phyloP scores from a whole-genome alignment of 2,797 vertebrate genomes.

The Spinus pinus region DNA sequence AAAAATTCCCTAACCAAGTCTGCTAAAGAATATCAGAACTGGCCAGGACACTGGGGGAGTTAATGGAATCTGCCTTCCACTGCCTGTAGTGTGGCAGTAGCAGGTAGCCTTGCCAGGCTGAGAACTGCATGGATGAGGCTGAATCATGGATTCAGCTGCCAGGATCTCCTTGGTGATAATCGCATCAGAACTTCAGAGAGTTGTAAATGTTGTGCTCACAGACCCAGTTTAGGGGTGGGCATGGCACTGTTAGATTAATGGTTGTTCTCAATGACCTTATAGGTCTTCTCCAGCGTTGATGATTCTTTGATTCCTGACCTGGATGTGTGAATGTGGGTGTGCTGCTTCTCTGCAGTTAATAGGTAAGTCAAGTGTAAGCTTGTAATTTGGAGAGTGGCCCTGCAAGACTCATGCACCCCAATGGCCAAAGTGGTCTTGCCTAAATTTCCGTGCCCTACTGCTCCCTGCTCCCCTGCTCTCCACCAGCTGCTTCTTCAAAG shows the following conservation, averaged over 20 bases:
- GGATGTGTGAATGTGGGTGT: background rate
- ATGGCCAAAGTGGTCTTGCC: fast-evolving
- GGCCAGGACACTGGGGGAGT: background rate
- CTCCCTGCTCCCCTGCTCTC: background rate
- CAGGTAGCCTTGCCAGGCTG: background rate
- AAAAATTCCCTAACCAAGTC: background rate
- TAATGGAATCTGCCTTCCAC: background rate
- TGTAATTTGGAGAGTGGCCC: background rate
- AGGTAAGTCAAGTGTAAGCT: background rate
- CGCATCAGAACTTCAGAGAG: background rate
- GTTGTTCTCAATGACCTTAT: fast-evolving
- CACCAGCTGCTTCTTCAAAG: background rate
- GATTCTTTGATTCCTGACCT: background rate
- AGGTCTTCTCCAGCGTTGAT: fast-evolving
- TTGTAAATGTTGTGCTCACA: too few relatives aligned
- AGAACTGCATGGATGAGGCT: background rate
- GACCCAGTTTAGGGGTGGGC: fast-evolving
- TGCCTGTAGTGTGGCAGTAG: background rate
- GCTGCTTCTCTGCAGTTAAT: background rate
- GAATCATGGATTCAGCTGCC: background rate
- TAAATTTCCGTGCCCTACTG: background rate
- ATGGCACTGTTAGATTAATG: background rate
- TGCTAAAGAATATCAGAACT: background rate
- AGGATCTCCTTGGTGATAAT: background rate
- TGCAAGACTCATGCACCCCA: background rate